phyloP scores from a whole-genome alignment of 2,113 vertebrate genomes.

The Peromyscus leucopus region DNA sequence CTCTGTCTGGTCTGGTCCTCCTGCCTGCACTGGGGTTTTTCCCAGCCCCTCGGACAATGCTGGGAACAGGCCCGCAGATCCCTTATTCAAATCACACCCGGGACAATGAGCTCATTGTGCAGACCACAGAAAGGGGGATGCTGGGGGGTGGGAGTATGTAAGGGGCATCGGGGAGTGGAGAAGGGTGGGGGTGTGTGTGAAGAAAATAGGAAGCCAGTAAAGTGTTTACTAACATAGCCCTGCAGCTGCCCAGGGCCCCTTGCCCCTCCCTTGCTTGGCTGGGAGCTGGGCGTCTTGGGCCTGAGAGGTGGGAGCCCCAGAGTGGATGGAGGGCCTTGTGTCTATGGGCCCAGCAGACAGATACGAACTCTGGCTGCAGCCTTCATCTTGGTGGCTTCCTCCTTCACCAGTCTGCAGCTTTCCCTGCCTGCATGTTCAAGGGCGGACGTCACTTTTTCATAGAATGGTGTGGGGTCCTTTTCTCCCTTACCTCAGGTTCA shows the following conservation, averaged over 20 bases:
- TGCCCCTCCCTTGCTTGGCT: constrained; percentile 74
- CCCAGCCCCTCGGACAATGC: constrained; percentile 91
- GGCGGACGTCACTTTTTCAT: not conserved
- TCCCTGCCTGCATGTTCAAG: not conserved
- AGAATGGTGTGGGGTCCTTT: not conserved
- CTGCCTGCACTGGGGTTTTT: constrained; percentile 88
- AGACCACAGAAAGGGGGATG: constrained; percentile 87
- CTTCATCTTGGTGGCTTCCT: not conserved
- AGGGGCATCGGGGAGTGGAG: constrained; percentile 59
- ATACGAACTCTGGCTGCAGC: not conserved
- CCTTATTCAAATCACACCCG: constrained; percentile 93
- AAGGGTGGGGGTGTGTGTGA: constrained; percentile 89
- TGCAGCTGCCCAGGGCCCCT: constrained; percentile 89
- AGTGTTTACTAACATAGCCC: constrained; percentile 95
- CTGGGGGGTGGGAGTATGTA: constrained; percentile 83
- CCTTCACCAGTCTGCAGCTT: not conserved
- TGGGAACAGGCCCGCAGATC: constrained; percentile 92
- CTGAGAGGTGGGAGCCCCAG: not conserved
- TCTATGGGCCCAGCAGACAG: not conserved
- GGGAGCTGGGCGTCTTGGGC: constrained; percentile 50
- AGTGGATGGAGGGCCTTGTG: not conserved
- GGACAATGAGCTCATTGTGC: constrained; percentile 97
- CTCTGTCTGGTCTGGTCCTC: constrained; percentile 92
- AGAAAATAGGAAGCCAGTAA: constrained; percentile 92
- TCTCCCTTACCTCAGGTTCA: not conserved